Base-by-base conservation (phyloP, 2,797 vertebrate genomes). In the Acanthis flammea region DNA sequence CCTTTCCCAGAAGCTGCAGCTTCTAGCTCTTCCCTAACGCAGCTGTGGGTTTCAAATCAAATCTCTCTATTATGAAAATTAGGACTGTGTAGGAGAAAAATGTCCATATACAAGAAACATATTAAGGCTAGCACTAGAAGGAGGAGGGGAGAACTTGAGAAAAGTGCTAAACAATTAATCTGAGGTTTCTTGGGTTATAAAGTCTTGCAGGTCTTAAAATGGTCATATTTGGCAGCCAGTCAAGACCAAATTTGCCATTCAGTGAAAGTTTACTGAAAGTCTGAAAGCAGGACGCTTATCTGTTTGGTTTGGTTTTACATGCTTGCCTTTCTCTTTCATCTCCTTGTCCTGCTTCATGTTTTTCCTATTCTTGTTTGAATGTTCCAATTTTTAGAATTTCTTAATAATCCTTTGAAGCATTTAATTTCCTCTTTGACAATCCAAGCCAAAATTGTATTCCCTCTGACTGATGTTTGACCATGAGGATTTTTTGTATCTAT, bases 391-490 rank as follows among this genome's bases (percentile, higher is more conserved):
- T 92, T 53, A 84, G 44, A 78, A 79, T 60, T 33, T 53, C 85
- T 88, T 85, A 82, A 93, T 90, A 92, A 95, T 78, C 53, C 70
- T 91, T 84, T 7, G 14, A 81, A 93, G 57, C 33, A 68, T 91
- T 94, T 93, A 81, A 95, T 97, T 96, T 97, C 95, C 90, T 92
- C 35, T 86, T 95, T 93, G 30, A 31, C 88, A 58, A 2, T 74
- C n/a, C 63, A 90, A 90, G 78, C 60, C 55, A 95, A 96, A 96
- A 96, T 42, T 73, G 6, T 45, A 57, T 79, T 84, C 47, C 4
- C 0, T 76, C 61, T 82, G 50, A 78, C 65, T 90, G 62, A 70
- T 57, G 42, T 68, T 82, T 76, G 66, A 94, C 76, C 22, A 30
- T 31, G n/a, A 78, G 19, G 65, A 70, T n/a, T 84, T 92, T 92